Evolutionary conservation across 2,888 invertebrate genomes (phyloP).

Genomic region (Heterodera filipjevi): DNA sequence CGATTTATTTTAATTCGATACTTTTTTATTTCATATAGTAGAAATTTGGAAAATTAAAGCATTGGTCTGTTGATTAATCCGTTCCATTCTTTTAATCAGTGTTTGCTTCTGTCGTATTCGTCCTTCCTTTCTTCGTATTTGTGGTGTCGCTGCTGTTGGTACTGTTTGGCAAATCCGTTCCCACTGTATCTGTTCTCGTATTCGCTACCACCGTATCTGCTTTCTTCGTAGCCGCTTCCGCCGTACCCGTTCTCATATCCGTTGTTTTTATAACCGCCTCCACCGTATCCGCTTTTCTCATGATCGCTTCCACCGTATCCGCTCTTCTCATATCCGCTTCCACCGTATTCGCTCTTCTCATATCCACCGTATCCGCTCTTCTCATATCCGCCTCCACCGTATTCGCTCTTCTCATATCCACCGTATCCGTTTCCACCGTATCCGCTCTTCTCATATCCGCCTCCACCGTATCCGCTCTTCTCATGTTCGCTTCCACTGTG

Average conservation of each 20-base stretch:
- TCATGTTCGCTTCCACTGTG: background rate
- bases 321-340: background rate
- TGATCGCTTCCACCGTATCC: background rate
- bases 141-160: background rate
- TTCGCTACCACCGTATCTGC: background rate
- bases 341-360: no score
- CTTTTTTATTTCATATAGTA: no score
- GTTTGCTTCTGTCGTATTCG: background rate
- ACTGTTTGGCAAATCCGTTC: background rate
- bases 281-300: background rate
- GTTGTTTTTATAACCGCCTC: no score
- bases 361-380: background rate
- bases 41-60: no score
- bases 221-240: no score
- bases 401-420: background rate
- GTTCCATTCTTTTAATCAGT: background rate
- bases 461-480: background rate
- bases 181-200: background rate
- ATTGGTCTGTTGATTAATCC: background rate
- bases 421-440: background rate
- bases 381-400: background rate
- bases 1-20: background rate
- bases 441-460: background rate
- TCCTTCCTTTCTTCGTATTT: background rate
- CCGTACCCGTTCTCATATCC: background rate